phyloP scores from a whole-genome alignment of 2,888 invertebrate genomes.

The Apotomis turbidana region DNA sequence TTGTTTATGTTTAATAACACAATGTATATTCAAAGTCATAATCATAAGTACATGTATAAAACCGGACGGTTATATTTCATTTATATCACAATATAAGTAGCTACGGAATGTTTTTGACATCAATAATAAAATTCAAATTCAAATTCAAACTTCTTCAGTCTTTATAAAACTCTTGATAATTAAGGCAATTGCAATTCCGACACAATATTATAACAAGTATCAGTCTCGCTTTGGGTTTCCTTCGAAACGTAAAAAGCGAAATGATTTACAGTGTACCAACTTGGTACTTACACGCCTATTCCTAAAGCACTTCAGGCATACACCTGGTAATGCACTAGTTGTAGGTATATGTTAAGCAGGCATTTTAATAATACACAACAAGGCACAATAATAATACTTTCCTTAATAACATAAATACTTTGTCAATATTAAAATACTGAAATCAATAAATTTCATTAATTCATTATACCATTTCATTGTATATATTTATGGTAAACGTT shows the following conservation, averaged over 20 bases:
- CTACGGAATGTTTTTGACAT: slow-evolving; percentile 34
- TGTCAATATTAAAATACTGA: slow-evolving; percentile 30
- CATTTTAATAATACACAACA: too few species aligned
- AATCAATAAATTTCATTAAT: slow-evolving; percentile 27
- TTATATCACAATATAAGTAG: slow-evolving; percentile 45
- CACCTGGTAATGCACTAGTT: slow-evolving; percentile 7
- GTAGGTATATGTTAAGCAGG: slow-evolving; percentile 1
- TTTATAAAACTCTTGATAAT: slow-evolving; percentile 15
- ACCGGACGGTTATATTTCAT: slow-evolving; percentile 57
- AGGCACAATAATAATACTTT: slow-evolving; percentile 37
- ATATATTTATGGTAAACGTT: not conserved
- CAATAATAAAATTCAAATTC: slow-evolving; percentile 8
- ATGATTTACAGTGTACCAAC: slow-evolving; percentile 45
- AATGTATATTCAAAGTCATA: slow-evolving; percentile 13
- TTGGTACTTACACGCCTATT: not conserved
- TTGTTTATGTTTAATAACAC: slow-evolving; percentile 43
- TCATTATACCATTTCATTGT: slow-evolving; percentile 1
- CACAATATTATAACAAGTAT: slow-evolving; percentile 43
- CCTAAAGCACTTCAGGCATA: slow-evolving; percentile 2
- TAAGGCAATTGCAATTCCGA: slow-evolving; percentile 2
- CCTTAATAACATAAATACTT: slow-evolving; percentile 20
- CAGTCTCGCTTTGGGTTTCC: slow-evolving; percentile 72
- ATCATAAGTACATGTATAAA: slow-evolving; percentile 40
- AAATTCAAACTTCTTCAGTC: slow-evolving; percentile 34
- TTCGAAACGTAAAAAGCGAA: slow-evolving; percentile 73